phyloP scores from a whole-genome alignment of 64 coral and sea anemone genomes.

The Platygyra sinensis region DNA sequence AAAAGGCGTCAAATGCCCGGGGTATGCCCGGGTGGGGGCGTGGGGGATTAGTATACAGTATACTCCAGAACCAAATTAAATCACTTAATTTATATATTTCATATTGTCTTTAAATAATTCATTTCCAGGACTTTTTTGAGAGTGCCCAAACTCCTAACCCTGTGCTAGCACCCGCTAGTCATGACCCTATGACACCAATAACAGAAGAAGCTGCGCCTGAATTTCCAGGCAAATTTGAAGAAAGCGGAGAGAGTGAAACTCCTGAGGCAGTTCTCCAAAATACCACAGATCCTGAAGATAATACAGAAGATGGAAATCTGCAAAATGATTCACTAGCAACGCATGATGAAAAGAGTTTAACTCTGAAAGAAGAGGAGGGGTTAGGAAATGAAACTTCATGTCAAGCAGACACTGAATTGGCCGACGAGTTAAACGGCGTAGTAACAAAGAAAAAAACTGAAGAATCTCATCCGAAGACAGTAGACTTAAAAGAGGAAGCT shows the following conservation, averaged over 20 bases:
- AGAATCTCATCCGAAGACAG: not conserved
- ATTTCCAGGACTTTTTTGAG: slow-evolving; percentile 21
- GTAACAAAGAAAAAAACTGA: not conserved
- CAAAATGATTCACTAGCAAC: not conserved
- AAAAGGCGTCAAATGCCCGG: too few species aligned
- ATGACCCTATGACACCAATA: slow-evolving; percentile 38
- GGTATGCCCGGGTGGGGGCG: too few species aligned
- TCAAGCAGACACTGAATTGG: not conserved
- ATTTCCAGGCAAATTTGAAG: slow-evolving; percentile 10
- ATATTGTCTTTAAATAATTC: not conserved
- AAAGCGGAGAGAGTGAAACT: not conserved
- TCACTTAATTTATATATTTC: not conserved
- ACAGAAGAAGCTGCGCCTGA: slow-evolving; percentile 35
- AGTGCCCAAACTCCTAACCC: not conserved
- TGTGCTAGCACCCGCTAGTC: not conserved
- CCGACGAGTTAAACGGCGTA: not conserved
- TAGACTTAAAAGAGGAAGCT: not conserved
- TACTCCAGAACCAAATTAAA: not conserved
- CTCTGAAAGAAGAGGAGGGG: not conserved
- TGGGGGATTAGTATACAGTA: too few species aligned
- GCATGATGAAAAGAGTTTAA: not conserved
- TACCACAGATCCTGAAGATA: not conserved
- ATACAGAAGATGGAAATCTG: not conserved
- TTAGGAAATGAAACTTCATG: not conserved
- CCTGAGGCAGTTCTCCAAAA: not conserved